phyloP scores from a whole-genome alignment of 2,888 invertebrate genomes.

The Amitus sp. region DNA sequence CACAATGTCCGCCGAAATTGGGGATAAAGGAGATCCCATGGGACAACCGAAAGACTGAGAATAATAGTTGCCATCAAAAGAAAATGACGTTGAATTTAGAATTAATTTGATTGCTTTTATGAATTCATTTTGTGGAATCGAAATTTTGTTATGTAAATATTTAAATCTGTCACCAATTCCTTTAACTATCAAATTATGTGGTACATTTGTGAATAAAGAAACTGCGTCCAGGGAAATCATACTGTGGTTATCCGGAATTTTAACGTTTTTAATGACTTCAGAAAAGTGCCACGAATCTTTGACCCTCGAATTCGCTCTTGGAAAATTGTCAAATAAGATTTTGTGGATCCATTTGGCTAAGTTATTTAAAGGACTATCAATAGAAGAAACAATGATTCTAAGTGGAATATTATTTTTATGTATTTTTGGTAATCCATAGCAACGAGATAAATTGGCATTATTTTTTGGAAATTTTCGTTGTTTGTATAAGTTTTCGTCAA shows the following conservation, averaged over 20 bases:
- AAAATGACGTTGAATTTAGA: no score
- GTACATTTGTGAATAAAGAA: conserved; percentile 13
- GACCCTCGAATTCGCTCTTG: conserved; percentile 5
- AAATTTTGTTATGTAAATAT: no score
- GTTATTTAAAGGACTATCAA: conserved; percentile 11
- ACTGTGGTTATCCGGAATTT: neutral
- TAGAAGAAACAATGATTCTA: conserved; percentile 12
- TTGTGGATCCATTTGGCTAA: conserved; percentile 9
- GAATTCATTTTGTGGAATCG: no score
- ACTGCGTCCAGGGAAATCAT: conserved; percentile 12
- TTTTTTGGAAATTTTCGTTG: neutral
- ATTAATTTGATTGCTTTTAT: no score
- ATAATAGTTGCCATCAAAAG: no score
- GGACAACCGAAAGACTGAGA: no score
- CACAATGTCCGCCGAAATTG: no score
- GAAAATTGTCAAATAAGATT: conserved; percentile 2
- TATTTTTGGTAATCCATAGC: conserved; percentile 17
- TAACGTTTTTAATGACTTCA: neutral
- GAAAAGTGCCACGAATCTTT: conserved; percentile 10
- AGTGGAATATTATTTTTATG: conserved; percentile 8
- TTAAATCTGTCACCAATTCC: no score
- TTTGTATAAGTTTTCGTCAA: conserved; percentile 9
- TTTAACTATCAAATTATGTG: conserved; percentile 8
- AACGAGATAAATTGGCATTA: conserved; percentile 13
- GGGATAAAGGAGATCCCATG: no score